phyloP scores from a whole-genome alignment of 2,888 invertebrate species.

The Philereme transversata region DNA sequence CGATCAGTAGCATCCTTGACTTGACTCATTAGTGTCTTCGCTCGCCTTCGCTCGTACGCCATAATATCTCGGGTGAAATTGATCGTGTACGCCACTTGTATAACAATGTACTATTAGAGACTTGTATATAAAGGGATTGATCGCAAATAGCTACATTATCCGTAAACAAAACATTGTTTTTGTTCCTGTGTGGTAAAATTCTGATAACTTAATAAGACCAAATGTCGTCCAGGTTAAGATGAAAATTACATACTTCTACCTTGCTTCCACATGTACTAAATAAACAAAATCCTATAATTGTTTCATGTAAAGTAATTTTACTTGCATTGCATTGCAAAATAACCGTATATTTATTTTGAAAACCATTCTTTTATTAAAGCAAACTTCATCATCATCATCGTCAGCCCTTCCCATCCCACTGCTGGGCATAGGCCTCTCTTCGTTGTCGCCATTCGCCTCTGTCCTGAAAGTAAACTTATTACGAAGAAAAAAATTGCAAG shows the following conservation, averaged over 20 bases:
- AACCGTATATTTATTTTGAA: conserved; percentile 3
- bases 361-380: background rate
- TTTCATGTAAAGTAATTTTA: conserved; percentile 60
- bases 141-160: conserved; percentile 18
- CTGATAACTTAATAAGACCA: conserved; percentile 70
- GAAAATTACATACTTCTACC: conserved; percentile 57
- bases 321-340: conserved; percentile 25
- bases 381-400: no score
- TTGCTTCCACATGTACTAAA: conserved; percentile 45
- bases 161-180: conserved; percentile 10
- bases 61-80: no score
- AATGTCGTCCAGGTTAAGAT: conserved; percentile 60
- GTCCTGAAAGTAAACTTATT: no score
- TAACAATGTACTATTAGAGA: no score
- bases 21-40: no score
- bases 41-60: no score
- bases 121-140: conserved; percentile 1
- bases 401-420: no score
- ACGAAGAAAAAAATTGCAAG: no score
- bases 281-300: conserved; percentile 61
- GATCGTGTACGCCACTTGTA: no score
- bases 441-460: no score
- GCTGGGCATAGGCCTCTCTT: no score
- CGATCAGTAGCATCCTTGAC: no score
- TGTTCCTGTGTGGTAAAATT: conserved; percentile 53